Base-by-base conservation (phyloP, 2,797 vertebrate species). In the Sparidentex hasta region DNA sequence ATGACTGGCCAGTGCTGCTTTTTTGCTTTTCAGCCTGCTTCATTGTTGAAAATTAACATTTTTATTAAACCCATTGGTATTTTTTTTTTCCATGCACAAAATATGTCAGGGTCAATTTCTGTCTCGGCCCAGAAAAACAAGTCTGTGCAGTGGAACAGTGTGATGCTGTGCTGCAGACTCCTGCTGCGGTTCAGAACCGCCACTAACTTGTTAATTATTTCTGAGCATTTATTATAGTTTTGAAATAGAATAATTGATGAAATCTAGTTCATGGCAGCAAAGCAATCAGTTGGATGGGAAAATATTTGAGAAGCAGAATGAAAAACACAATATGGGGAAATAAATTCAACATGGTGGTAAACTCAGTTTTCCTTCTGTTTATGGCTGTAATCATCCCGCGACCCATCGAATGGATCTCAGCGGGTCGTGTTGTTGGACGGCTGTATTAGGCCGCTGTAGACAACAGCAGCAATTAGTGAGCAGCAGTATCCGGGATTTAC, bases 181-280 rank as follows among this genome's bases (percentile, higher is more conserved):
- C 50, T 61, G 46, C 57, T 74, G 6, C 20, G 54, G 46, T 56
- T 74, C 25, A 51, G 18, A 55, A 27, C 21, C 52, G 55, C 43
- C 38, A 44, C 21, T 1, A 27, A 71, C 20, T 51, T 68, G 3
- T 62, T 81, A 38, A 78, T 82, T 86, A 81, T 74, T 76, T 65
- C 29, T 43, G 20, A 61, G 52, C 12, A 29, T 69, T 68, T 70
- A 50, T 51, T 77, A 1, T 11, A 16, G 20, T 17, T 68, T 14
- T 71, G 50, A 83, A 83, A 63, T 47, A 17, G 61, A 82, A 74
- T 55, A 33, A 57, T 44, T 71, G 57, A 74, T 83, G 3, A 51
- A 71, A 69, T 65, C 0, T 46, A 41, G 11, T 17, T 72, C 51
- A 68, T 59, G 63, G 66, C 76, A 48, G 58, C 38, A 54, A 27